Evolutionary conservation across 2,113 vertebrate species (phyloP).

Genomic region (Anolis carolinensis): DNA sequence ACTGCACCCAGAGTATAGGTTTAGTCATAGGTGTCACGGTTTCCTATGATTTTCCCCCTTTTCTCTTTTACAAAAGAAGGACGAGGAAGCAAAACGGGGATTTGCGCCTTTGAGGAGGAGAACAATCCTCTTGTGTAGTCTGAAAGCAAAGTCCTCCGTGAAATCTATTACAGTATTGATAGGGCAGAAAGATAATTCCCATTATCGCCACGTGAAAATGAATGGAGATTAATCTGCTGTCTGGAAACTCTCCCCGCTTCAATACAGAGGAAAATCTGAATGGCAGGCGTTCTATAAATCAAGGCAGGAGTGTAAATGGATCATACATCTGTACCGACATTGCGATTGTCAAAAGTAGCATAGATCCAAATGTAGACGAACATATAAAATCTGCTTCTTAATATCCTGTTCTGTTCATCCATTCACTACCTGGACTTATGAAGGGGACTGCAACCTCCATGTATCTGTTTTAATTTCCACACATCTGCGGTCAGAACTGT

Average conservation of each 20-base stretch:
- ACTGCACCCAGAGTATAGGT: not conserved
- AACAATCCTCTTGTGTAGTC: slow-evolving; percentile 26
- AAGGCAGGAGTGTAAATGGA: slow-evolving; percentile 51
- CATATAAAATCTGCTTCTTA: not conserved
- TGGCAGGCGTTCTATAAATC: slow-evolving; percentile 26
- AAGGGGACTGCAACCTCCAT: not conserved
- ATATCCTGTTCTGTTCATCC: not conserved
- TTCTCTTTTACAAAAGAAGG: not conserved
- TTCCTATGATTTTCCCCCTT: slow-evolving; percentile 14
- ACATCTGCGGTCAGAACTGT: not conserved
- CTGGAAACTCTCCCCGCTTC: slow-evolving; percentile 37
- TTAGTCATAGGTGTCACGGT: slow-evolving; percentile 18
- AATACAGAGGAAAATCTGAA: slow-evolving; percentile 54
- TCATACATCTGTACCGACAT: not conserved
- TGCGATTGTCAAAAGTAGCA: not conserved
- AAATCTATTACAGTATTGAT: slow-evolving; percentile 49
- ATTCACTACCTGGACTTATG: not conserved
- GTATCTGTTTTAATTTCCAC: not conserved
- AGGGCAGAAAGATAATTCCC: slow-evolving; percentile 48
- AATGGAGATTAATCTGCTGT: slow-evolving; percentile 45
- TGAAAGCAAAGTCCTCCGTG: slow-evolving; percentile 40
- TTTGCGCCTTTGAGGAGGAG: slow-evolving; percentile 15
- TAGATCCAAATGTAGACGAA: not conserved
- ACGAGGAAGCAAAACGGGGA: slow-evolving; percentile 29
- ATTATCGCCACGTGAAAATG: slow-evolving; percentile 46